Percentiles rank a stretch among this genome's conserved stretches.
These are phyloP conservation scores for Spinus olivaceus DNA, from an alignment of 2,797 vertebrate species.

Conservation along the genomic window DNA sequence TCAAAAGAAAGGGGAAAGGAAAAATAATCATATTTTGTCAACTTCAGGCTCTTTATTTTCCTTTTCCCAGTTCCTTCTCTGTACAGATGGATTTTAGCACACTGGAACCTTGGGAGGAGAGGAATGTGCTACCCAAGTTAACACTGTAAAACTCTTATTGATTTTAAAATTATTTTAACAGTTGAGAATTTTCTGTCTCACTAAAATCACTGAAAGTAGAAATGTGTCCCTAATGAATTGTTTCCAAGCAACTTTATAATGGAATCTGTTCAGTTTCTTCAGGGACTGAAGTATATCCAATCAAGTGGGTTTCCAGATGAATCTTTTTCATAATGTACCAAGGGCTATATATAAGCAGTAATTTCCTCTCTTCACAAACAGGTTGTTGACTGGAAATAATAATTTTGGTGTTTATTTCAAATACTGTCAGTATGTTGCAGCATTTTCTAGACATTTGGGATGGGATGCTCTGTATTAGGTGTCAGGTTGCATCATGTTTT, in stretches of 20 bases:
- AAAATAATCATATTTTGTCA: accelerated
- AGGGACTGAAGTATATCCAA: neutral
- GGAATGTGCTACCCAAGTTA: neutral
- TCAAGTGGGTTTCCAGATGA: neutral
- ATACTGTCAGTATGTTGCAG: neutral
- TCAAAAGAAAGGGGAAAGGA: neutral
- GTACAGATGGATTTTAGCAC: neutral
- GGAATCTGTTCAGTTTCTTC: neutral
- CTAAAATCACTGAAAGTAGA: neutral
- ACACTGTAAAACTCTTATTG: neutral
- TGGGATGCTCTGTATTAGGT: neutral
- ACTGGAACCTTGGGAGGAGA: neutral
- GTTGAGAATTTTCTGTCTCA: neutral
- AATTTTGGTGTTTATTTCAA: neutral
- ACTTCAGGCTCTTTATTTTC: neutral
- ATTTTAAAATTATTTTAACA: neutral
- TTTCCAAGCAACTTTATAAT: neutral
- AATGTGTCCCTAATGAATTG: neutral
- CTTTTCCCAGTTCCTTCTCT: neutral
- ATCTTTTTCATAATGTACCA: neutral
- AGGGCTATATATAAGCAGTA: neutral
- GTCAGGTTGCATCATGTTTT: neutral
- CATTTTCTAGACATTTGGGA: neutral
- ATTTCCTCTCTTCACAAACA: neutral
- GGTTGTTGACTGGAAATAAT: neutral